Percentiles rank a stretch among this genome's conserved stretches.
These are phyloP conservation scores for Antechinus flavipes DNA, from an alignment of 2,113 vertebrate genomes.

Conservation along the genomic window DNA sequence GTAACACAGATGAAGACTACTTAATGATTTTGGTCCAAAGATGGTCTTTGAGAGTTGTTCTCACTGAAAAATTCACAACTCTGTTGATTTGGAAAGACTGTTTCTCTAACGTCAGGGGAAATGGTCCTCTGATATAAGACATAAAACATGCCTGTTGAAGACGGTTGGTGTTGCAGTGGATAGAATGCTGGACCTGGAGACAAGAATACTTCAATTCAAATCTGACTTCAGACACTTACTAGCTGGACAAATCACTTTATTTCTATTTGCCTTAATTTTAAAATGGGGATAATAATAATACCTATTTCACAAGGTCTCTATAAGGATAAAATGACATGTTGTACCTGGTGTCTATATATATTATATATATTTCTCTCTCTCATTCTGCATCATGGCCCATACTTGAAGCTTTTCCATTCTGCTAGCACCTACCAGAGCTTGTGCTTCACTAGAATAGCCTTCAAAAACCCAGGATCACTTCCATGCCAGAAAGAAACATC, in stretches of 20 bases:
- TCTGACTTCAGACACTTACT: neutral
- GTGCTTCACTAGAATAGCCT: neutral
- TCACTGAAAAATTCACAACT: neutral
- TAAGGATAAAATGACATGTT: neutral
- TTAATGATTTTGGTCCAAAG: neutral
- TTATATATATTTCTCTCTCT: neutral
- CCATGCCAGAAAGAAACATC: neutral
- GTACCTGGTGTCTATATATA: too few relatives aligned
- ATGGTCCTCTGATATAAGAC: neutral
- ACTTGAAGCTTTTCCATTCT: neutral
- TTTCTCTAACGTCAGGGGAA: neutral
- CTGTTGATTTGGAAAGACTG: neutral
- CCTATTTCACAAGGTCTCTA: neutral
- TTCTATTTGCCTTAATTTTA: neutral
- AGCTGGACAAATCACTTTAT: neutral
- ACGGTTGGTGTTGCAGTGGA: neutral
- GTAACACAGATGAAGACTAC: neutral
- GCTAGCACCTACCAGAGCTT: neutral
- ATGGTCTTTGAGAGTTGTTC: neutral
- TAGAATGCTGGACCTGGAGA: neutral
- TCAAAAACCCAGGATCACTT: neutral
- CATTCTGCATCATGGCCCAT: neutral
- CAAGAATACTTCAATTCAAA: neutral
- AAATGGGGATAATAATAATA: neutral
- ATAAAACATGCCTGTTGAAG: neutral